Percentiles rank a stretch among this genome's conserved stretches.
Evolutionary conservation across 2,888 invertebrate species (phyloP).

Genomic region (Iselma pallidipennis): DNA sequence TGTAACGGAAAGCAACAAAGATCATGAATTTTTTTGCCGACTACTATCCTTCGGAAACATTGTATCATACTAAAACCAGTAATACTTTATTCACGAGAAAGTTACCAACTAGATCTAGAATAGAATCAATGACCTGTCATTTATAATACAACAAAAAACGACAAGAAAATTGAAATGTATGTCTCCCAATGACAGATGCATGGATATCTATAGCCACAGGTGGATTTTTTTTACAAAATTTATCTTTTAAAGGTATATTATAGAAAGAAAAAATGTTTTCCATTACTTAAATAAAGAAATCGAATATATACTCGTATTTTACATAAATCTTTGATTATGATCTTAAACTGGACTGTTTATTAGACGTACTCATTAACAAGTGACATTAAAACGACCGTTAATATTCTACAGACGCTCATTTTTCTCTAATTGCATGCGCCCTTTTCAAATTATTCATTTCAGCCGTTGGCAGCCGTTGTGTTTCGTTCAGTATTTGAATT

Average conservation of each 20-base stretch:
- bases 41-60: too few species aligned
- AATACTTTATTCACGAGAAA: too few species aligned
- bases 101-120: too few species aligned
- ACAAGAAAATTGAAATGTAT: background rate
- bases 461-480: background rate
- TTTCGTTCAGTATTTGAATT: background rate
- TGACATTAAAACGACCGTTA: too few species aligned
- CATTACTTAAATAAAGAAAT: too few species aligned
- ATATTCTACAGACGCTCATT: background rate
- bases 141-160: background rate
- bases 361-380: too few species aligned
- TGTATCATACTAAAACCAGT: too few species aligned
- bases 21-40: too few species aligned
- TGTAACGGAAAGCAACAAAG: too few species aligned
- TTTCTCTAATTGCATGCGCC: background rate
- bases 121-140: too few species aligned
- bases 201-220: conserved; percentile 1
- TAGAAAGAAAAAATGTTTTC: background rate
- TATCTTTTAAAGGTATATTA: background rate
- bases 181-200: background rate
- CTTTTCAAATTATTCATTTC: background rate
- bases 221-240: background rate
- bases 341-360: too few species aligned
- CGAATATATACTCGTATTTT: too few species aligned
- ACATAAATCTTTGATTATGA: background rate